Conservation (phyloP, 2,113 vertebrate species). For the Aramus guarauna region DNA sequence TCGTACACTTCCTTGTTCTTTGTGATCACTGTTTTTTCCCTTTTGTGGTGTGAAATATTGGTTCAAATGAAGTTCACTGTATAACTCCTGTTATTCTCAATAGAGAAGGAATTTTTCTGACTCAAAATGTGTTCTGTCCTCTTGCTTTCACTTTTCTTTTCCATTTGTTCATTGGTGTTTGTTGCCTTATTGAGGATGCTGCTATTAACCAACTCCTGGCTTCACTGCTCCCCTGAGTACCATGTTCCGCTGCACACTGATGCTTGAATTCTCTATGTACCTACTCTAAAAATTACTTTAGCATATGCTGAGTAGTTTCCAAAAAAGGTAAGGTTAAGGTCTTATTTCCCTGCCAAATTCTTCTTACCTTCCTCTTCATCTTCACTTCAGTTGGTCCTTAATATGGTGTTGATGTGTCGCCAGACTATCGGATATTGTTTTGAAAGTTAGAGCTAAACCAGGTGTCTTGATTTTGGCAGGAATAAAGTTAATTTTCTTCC, state of each 20-base stretch:
- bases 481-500: too few relatives aligned
- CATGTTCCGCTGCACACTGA: not conserved
- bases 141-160: not conserved
- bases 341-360: not conserved
- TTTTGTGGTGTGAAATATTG: not conserved
- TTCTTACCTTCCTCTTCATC: not conserved
- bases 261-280: not conserved
- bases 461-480: too few relatives aligned
- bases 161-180: not conserved
- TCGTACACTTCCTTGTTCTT: not conserved
- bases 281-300: not conserved
- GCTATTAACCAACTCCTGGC: not conserved
- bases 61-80: not conserved
- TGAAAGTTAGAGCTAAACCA: not conserved
- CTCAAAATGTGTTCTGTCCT: not conserved
- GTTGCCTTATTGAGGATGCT: not conserved
- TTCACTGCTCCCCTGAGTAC: not conserved
- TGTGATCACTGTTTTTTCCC: not conserved
- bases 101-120: not conserved
- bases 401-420: not conserved
- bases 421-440: not conserved
- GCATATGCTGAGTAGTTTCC: not conserved
- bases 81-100: not conserved
- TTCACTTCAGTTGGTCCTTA: not conserved
- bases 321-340: not conserved